phyloP scores from a whole-genome alignment of 2,113 vertebrate species.

The Platycercus adscitus region DNA sequence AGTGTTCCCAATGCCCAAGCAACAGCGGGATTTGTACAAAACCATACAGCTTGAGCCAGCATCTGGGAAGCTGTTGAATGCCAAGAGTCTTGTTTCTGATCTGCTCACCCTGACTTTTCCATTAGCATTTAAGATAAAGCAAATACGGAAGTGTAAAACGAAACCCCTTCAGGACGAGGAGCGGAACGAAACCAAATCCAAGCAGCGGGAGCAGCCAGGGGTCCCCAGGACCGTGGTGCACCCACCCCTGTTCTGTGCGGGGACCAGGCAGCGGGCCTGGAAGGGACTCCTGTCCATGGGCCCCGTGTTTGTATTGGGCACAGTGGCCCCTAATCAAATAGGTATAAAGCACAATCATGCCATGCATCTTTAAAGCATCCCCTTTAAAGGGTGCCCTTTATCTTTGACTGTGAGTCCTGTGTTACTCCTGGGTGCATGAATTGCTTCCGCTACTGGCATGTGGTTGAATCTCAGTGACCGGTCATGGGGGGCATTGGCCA shows the following conservation, averaged over 20 bases:
- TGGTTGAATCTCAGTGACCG: not conserved
- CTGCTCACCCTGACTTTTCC: not conserved
- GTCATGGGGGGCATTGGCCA: rapidly evolving
- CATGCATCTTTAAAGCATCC: not conserved
- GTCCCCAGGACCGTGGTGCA: rapidly evolving
- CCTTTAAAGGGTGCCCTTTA: not conserved
- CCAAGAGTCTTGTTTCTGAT: rapidly evolving
- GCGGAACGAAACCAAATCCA: not conserved
- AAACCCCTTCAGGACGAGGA: not conserved
- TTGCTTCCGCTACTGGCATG: not conserved
- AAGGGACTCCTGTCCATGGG: not conserved
- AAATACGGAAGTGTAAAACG: not conserved
- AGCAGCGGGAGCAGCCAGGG: not conserved
- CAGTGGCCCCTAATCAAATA: not conserved
- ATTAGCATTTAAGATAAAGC: not conserved
- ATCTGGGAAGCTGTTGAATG: not conserved
- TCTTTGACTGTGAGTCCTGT: not conserved
- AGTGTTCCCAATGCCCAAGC: not conserved
- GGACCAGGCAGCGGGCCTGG: rapidly evolving
- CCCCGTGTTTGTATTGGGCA: not conserved
- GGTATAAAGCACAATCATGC: rapidly evolving
- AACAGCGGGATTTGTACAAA: not conserved
- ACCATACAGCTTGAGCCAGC: rapidly evolving
- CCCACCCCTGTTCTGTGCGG: rapidly evolving
- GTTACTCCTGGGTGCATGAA: not conserved